Evolutionary conservation across 2,888 invertebrate species (phyloP), one percentile per base, ranked within the genome.

Genomic region (Pilophorus perplexus): DNA sequence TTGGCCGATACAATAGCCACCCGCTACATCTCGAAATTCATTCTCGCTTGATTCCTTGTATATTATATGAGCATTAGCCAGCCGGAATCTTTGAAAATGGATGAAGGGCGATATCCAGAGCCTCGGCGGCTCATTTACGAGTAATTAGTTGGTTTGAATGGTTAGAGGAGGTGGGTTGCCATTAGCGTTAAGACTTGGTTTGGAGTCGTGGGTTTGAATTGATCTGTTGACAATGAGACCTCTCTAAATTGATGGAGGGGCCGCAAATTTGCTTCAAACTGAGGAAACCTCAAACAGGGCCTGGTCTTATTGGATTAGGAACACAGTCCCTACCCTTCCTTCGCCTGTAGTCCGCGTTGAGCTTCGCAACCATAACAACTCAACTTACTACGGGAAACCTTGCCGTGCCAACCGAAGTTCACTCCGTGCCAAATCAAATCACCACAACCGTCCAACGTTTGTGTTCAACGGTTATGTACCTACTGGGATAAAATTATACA

Each of bases 201-300:
- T 33, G 23, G 40, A 23, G 40, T 25, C 25, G 22, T 23, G 22
- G 42, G 27, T 40, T 59, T 42, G 59, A 59, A 59, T 42, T 59
- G 59, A 59, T 59, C 42, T 59, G 59, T 59, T 59, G 59, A 59
- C 59, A 59, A 59, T 59, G 42, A 59, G 42, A 42, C 59, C 42
- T 27, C 59, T 59, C 40, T 23, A 59, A 59, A 59, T 59, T 59
- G 59, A 42, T 55, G 55, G 37, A 20, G n/a, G 55, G 1, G 27
- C 25, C 25, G 27, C 40, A 38, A 59, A 59, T 40, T 59, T 59
- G 40, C 59, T 40, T 42, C 59, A 59, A 59, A 59, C 59, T 59
- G 59, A 18, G 33, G 59, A 59, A 38, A 42, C 40, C 59, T 59
- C 59, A 25, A 40, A 59, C 42, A 59, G 40, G 8, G 23, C 48